phyloP scores from a whole-genome alignment of 2,797 vertebrate genomes.

The Anguilla anguilla region DNA sequence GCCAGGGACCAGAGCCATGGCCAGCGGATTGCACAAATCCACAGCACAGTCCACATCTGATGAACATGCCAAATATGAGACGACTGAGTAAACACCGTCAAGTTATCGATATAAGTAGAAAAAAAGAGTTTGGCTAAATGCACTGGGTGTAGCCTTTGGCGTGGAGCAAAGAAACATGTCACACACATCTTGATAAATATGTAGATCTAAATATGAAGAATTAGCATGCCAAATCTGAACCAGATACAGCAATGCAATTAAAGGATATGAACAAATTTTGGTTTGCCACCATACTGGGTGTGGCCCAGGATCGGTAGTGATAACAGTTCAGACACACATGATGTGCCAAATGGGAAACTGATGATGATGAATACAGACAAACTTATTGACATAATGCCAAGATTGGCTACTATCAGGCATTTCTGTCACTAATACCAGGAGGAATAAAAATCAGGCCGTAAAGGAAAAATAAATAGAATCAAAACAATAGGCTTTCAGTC shows the following conservation, averaged over 20 bases:
- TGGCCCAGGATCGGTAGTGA: neutral
- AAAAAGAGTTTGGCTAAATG: neutral
- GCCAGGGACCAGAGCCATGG: neutral
- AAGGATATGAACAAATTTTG: neutral
- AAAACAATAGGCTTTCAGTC: neutral
- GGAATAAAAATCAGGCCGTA: neutral
- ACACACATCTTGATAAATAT: neutral
- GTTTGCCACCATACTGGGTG: slow-evolving; percentile 1
- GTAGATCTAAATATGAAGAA: neutral
- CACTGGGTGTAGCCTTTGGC: neutral
- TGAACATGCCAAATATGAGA: neutral
- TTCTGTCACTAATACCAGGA: neutral
- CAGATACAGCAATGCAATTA: slow-evolving; percentile 7
- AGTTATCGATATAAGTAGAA: neutral
- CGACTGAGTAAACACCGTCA: neutral
- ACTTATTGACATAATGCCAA: neutral
- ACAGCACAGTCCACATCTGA: neutral
- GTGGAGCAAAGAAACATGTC: neutral
- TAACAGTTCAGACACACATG: neutral
- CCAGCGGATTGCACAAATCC: neutral
- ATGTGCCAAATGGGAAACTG: neutral
- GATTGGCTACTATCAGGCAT: neutral
- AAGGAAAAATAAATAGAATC: neutral
- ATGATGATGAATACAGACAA: neutral
- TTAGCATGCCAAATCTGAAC: neutral